Percentiles rank a stretch among this genome's conserved stretches.
phyloP scores from a whole-genome alignment of 2,888 invertebrate genomes.

The Cantharis nigra region DNA sequence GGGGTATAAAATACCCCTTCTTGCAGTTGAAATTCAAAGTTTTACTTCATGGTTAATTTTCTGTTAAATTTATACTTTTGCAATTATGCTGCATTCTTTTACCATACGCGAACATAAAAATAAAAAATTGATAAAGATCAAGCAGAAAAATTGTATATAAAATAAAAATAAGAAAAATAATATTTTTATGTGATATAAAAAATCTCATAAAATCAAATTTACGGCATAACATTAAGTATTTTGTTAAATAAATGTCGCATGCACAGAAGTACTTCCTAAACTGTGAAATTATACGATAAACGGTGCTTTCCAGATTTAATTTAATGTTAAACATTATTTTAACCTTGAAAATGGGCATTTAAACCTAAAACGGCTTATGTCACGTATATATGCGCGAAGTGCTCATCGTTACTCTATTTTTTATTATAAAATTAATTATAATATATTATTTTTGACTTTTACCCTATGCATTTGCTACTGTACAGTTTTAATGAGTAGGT shows the following conservation, averaged over 20 bases:
- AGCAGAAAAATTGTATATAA: no score
- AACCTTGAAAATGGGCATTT: background rate
- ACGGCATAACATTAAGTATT: background rate
- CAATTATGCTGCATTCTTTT: no score
- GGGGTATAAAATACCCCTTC: no score
- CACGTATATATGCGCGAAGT: background rate
- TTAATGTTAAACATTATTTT: background rate
- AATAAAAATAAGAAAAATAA: no score
- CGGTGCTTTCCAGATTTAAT: background rate
- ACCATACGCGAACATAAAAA: no score
- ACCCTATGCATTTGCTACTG: background rate
- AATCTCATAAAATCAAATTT: background rate
- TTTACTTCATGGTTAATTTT: no score
- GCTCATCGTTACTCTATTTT: background rate
- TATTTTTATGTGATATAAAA: background rate
- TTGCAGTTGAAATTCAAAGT: no score
- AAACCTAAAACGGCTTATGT: background rate
- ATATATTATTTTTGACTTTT: background rate
- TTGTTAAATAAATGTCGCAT: background rate
- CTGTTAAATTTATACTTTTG: no score
- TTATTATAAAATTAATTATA: background rate
- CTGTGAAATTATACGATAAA: background rate
- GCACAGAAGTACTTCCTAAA: background rate
- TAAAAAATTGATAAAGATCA: no score
- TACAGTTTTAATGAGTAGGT: no score